Percentiles rank a stretch among this genome's conserved stretches.
These are phyloP conservation scores for Thumatha senex DNA, from an alignment of 2,888 invertebrate species.

Conservation along the genomic window DNA sequence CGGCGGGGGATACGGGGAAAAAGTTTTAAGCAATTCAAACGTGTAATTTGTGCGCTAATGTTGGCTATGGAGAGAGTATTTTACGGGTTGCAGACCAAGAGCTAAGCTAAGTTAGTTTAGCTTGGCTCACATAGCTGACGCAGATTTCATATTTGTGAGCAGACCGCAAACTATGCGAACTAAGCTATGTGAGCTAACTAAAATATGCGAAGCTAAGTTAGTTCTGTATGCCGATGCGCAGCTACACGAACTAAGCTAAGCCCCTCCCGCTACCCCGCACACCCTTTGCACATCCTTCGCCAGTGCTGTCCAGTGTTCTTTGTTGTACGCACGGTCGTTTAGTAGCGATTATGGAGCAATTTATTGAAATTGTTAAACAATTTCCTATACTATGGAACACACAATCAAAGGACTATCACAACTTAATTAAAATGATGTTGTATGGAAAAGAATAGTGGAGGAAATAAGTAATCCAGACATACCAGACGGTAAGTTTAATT, in stretches of 20 bases:
- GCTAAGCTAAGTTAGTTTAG: too few relatives aligned
- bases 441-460: conserved; percentile 29
- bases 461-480: conserved; percentile 32
- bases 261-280: conserved; percentile 17
- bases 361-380: conserved; percentile 19
- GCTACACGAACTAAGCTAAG: too few relatives aligned
- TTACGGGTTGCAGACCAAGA: neutral
- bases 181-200: too few relatives aligned
- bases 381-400: conserved; percentile 13
- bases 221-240: too few relatives aligned
- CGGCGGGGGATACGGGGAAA: conserved; percentile 8
- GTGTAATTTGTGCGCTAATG: conserved; percentile 5
- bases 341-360: conserved; percentile 26
- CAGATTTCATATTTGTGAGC: neutral
- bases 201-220: too few relatives aligned
- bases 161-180: too few relatives aligned
- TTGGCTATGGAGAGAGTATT: neutral
- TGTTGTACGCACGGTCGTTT: conserved; percentile 26
- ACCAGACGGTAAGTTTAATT: conserved; percentile 33
- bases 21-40: conserved; percentile 8
- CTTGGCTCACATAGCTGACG: too few relatives aligned
- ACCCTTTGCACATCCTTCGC: neutral
- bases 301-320: conserved; percentile 22
- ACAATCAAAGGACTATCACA: conserved; percentile 28
- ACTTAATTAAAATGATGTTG: conserved; percentile 29